A percentile compares a stretch with the other conserved stretches of the same genome.
phyloP scores from a whole-genome alignment of 2,797 vertebrate species.

The Sylvia borin region DNA sequence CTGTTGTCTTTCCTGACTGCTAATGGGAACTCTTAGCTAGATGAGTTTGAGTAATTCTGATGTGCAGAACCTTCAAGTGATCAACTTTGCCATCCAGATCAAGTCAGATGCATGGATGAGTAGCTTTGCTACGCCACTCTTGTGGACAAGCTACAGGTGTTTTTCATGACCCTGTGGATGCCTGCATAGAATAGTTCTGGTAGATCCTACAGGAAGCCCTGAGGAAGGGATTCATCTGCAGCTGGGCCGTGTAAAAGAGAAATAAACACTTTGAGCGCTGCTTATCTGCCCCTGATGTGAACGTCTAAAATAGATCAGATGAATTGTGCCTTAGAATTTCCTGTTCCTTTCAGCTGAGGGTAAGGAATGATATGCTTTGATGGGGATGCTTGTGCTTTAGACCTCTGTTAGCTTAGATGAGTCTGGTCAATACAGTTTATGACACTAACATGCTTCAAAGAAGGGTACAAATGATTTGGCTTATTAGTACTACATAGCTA shows the following conservation, averaged over 20 bases:
- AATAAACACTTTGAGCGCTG: not conserved
- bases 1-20: not conserved
- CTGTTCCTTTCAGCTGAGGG: not conserved
- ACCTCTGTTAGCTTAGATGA: not conserved
- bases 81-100: not conserved
- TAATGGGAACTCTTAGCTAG: not conserved
- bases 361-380: not conserved
- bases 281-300: not conserved
- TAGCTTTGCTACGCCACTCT: not conserved
- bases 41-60: not conserved
- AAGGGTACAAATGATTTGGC: not conserved
- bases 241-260: not conserved
- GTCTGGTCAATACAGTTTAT: not conserved
- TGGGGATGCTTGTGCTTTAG: not conserved
- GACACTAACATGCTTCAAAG: not conserved
- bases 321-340: not conserved
- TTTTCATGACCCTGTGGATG: not conserved
- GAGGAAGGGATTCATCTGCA: not conserved
- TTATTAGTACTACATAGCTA: not conserved
- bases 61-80: not conserved
- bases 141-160: not conserved
- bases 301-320: not conserved
- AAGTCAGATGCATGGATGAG: not conserved
- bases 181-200: not conserved
- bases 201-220: not conserved